A percentile compares a stretch with the other conserved stretches of the same genome.
phyloP scores from a whole-genome alignment of 2,113 vertebrate genomes.

The Corynorhinus townsendii region DNA sequence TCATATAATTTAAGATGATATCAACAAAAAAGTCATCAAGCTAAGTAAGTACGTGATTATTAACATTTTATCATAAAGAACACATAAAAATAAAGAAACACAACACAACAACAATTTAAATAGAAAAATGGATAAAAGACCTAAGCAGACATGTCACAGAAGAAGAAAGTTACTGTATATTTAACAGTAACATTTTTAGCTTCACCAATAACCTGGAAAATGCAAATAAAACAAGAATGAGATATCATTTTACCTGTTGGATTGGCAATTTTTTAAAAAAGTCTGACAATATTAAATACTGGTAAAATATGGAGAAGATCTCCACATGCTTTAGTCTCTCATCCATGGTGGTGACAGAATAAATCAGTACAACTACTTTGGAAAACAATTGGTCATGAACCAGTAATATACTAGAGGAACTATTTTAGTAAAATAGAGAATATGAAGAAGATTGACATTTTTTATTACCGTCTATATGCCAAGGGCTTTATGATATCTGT shows the following conservation, averaged over 20 bases:
- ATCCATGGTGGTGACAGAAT: background rate
- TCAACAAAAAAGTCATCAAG: background rate
- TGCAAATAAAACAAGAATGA: background rate
- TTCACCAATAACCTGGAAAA: background rate
- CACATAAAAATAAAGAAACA: background rate
- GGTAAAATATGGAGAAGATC: background rate
- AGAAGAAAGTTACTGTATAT: too few relatives aligned
- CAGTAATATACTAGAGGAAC: background rate
- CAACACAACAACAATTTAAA: background rate
- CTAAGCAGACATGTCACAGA: background rate
- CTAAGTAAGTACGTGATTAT: background rate
- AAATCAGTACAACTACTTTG: background rate
- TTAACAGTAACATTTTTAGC: background rate
- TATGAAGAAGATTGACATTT: background rate
- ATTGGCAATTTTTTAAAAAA: background rate
- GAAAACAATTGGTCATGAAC: background rate
- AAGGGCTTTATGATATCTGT: background rate
- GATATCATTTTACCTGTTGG: background rate
- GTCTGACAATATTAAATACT: background rate
- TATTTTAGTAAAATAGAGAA: background rate
- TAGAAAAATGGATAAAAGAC: background rate
- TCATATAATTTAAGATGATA: background rate
- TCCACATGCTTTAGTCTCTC: background rate
- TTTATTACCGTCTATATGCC: background rate
- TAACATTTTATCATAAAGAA: background rate